Evolutionary conservation across 2,797 vertebrate species (phyloP).

Genomic region (Siniperca undulata): DNA sequence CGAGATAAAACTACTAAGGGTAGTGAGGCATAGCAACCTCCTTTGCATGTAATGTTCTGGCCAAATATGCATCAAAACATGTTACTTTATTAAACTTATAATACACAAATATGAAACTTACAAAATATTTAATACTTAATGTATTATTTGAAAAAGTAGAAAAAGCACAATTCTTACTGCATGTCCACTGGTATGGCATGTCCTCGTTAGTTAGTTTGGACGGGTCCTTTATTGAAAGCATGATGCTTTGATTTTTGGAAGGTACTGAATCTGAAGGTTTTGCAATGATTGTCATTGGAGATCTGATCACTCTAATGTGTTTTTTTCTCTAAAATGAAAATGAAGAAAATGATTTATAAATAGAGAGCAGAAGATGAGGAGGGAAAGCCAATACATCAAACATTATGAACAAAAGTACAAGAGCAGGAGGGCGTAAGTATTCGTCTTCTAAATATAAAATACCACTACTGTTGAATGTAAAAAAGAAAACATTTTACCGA

Average conservation of each 20-base stretch:
- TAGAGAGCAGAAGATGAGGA: neutral
- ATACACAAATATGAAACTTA: neutral
- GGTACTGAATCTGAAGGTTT: constrained; percentile 29
- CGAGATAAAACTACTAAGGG: neutral
- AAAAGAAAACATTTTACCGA: constrained; percentile 24
- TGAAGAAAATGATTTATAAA: neutral
- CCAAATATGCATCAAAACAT: neutral
- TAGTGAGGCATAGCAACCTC: neutral
- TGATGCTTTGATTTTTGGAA: constrained; percentile 16
- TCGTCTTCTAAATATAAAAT: neutral
- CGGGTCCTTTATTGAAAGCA: constrained; percentile 16
- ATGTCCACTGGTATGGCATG: constrained; percentile 61
- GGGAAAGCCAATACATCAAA: neutral
- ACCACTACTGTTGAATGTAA: neutral
- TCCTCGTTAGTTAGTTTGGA: rapidly evolving
- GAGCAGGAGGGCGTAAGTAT: neutral
- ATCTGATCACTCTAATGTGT: constrained; percentile 47
- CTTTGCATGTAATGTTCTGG: neutral
- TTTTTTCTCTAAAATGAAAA: constrained; percentile 62
- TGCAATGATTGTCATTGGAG: constrained; percentile 2
- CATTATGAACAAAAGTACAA: neutral
- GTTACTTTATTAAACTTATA: neutral
- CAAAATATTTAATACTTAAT: neutral
- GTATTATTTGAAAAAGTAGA: neutral
- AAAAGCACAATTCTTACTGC: constrained; percentile 70